phyloP scores from a whole-genome alignment of 2,888 invertebrate genomes.

The Bugulina stolonifera region DNA sequence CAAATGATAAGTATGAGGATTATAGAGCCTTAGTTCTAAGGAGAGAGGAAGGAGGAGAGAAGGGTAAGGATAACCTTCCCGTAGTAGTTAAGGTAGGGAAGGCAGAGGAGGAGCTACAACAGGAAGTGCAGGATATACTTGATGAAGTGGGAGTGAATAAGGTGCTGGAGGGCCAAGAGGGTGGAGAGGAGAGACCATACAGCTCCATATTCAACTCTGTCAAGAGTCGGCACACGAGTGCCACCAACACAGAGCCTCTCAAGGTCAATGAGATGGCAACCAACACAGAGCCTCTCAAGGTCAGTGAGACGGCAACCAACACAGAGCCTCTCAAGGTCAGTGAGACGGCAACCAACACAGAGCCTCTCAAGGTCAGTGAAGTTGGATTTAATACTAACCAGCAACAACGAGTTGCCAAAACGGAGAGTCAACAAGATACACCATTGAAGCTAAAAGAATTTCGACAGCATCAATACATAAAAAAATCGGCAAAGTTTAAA shows the following conservation, averaged over 20 bases:
- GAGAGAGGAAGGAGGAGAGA: background rate
- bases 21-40: background rate
- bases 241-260: background rate
- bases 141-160: constrained; percentile 5
- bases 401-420: background rate
- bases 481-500: constrained; percentile 13
- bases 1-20: background rate
- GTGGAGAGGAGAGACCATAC: background rate
- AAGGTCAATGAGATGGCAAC: background rate
- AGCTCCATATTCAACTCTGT: constrained; percentile 1
- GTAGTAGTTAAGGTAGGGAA: background rate
- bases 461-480: background rate
- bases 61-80: background rate
- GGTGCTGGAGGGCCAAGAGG: background rate
- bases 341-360: background rate
- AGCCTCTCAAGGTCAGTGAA: background rate
- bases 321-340: background rate
- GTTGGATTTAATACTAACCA: background rate
- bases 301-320: background rate
- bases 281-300: background rate
- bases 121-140: constrained; percentile 14
- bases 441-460: background rate
- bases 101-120: constrained; percentile 3
- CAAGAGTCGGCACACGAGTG: background rate
- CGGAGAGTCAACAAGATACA: background rate